Evolutionary conservation across 2,113 vertebrate genomes (phyloP), one percentile per base, ranked within the genome.

Genomic region (Pongo pygmaeus): DNA sequence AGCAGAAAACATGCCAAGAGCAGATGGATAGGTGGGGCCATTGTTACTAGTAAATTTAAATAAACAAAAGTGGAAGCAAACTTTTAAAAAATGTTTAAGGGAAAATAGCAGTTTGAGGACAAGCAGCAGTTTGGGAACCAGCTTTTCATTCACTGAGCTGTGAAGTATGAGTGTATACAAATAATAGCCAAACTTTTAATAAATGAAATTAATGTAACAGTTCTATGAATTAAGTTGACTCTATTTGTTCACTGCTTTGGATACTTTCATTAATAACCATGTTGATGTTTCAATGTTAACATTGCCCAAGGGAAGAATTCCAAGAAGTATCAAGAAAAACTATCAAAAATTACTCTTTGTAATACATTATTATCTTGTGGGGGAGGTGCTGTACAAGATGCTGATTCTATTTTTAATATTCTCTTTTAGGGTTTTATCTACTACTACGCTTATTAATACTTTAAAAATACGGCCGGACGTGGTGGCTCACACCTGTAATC

Each of bases 271-370:
- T 88, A 94, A 74, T 46, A 96, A 84, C 23, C 81, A 25, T 93
- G 85, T 78, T 97, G 74, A 50, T 96, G 69, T 75, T 89, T 96
- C 46, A 95, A 23, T 91, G 72, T 84, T 87, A 81, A 57, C 40
- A 74, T 67, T 81, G 20, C 9, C 59, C 14, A 12, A 83, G 38
- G 67, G 91, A 88, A 91, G 32, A 72, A 89, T 95, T 94, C 57
- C 80, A 95, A 70, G 52, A 89, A 93, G 40, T 50, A 64, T 13
- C 17, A 27, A 67, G 75, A 96, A 94, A 64, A 84, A 85, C 43
- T 96, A 43, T 72, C 52, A 89, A 11, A 89, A 96, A 93, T 85
- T 25, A 46, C 23, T 86, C 48, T 85, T 75, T 79, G 17, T 57
- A 89, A 27, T 30, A 30, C 2, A 52, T 25, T 79, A 48, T 75